These are phyloP conservation scores for Pseudochaenichthys georgianus DNA, from an alignment of 2,797 vertebrate genomes.

Conservation along the genomic window DNA sequence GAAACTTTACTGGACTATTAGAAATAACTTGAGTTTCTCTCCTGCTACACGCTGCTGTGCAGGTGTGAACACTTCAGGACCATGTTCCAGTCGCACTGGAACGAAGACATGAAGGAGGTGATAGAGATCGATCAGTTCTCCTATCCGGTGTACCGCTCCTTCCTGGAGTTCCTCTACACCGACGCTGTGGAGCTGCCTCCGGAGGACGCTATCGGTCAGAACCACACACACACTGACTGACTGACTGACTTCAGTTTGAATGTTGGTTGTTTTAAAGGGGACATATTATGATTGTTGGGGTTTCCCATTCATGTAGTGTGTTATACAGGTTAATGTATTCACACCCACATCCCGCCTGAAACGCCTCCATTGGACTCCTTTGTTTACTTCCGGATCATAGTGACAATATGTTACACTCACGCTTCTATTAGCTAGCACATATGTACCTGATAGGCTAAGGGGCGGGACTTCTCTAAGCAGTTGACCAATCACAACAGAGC, in stretches of 20 bases:
- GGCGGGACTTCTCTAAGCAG: too few relatives aligned
- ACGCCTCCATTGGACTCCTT: too few relatives aligned
- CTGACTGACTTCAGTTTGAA: neutral
- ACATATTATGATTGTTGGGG: neutral
- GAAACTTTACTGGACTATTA: neutral
- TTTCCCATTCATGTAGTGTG: too few relatives aligned
- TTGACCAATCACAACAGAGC: too few relatives aligned
- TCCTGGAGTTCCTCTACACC: slow-evolving; percentile 97
- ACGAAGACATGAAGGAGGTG: slow-evolving; percentile 96
- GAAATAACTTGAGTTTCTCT: neutral
- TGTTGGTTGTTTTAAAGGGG: too few relatives aligned
- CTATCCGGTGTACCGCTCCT: slow-evolving; percentile 95
- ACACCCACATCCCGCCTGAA: too few relatives aligned
- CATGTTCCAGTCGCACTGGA: slow-evolving; percentile 99
- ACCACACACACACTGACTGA: neutral
- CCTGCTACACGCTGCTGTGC: slow-evolving; percentile 25
- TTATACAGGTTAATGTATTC: too few relatives aligned
- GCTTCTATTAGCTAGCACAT: too few relatives aligned
- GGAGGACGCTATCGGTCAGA: slow-evolving; percentile 96
- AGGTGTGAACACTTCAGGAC: slow-evolving; percentile 98
- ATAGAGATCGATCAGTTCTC: slow-evolving; percentile 98
- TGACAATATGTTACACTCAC: too few relatives aligned
- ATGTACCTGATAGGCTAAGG: too few relatives aligned
- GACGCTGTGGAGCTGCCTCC: slow-evolving; percentile 93
- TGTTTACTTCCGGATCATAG: too few relatives aligned